phyloP scores from a whole-genome alignment of 2,113 vertebrate genomes.

The Sakesphorus luctuosus region DNA sequence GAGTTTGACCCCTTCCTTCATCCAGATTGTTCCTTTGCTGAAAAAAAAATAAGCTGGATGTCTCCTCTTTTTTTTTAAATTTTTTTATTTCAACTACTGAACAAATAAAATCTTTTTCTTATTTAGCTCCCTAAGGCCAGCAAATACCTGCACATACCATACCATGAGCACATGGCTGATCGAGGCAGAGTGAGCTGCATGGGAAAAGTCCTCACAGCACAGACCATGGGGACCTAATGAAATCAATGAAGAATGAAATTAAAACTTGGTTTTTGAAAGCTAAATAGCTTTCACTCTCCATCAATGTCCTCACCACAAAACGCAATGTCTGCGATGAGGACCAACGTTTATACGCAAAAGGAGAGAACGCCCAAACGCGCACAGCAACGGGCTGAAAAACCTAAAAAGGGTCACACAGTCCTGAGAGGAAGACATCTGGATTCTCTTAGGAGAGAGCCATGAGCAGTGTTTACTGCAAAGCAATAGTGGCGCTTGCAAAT shows the following conservation, averaged over 20 bases:
- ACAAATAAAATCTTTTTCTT: neutral
- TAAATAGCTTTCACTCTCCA: neutral
- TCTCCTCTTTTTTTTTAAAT: neutral
- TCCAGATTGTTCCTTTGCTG: neutral
- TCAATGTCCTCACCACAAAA: neutral
- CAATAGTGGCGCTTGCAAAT: conserved; percentile 55
- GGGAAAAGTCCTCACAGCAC: neutral
- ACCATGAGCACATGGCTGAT: neutral
- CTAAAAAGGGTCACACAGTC: neutral
- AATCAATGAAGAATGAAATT: neutral
- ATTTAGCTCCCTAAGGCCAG: neutral
- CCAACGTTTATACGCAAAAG: fast-evolving
- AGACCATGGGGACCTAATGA: neutral
- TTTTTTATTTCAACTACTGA: neutral
- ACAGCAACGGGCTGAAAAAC: neutral
- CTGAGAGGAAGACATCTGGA: conserved; percentile 30
- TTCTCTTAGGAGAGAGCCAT: neutral
- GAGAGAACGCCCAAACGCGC: neutral
- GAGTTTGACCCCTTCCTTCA: neutral
- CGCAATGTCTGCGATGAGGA: fast-evolving
- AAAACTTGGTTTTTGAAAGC: neutral
- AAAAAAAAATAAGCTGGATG: neutral
- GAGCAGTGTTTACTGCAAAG: conserved; percentile 51
- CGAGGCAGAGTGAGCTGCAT: neutral
- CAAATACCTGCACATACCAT: neutral